phyloP scores from a whole-genome alignment of 2,888 invertebrate species.

The Lucinisca nassula region DNA sequence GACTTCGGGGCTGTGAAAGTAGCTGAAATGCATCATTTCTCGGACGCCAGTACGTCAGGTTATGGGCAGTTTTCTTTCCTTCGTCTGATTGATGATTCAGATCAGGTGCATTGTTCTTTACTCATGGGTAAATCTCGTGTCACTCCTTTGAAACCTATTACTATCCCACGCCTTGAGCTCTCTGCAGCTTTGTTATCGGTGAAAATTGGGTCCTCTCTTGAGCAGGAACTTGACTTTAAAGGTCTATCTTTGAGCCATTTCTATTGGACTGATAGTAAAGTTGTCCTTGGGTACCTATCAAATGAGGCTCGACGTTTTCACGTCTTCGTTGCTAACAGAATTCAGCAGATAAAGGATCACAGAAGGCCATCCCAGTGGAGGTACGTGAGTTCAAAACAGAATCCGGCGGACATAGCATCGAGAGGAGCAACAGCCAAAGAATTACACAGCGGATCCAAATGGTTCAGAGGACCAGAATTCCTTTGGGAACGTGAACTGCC shows the following conservation, averaged over 20 bases:
- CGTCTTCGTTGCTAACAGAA: conserved; percentile 53
- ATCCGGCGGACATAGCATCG: conserved; percentile 68
- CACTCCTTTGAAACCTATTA: conserved; percentile 42
- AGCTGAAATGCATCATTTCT: conserved; percentile 54
- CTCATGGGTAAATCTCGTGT: conserved; percentile 65
- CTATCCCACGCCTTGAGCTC: conserved; percentile 41
- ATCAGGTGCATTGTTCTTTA: conserved; percentile 58
- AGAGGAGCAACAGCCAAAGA: conserved; percentile 45
- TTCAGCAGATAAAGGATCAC: conserved; percentile 39
- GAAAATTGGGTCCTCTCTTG: not conserved
- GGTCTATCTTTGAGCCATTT: conserved; percentile 23
- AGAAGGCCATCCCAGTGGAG: conserved; percentile 43
- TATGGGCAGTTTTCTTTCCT: conserved; percentile 71
- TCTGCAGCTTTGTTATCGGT: conserved; percentile 39
- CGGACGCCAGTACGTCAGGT: conserved; percentile 33
- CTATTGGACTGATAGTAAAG: conserved; percentile 58
- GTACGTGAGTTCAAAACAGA: conserved; percentile 43
- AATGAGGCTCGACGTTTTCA: conserved; percentile 46
- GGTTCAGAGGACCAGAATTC: conserved; percentile 44
- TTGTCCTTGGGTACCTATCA: conserved; percentile 46
- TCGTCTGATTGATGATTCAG: conserved; percentile 27
- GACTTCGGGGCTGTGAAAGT: conserved; percentile 41
- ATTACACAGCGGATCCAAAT: not conserved
- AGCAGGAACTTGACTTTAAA: conserved; percentile 9
- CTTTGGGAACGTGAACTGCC: conserved; percentile 2